A percentile compares a stretch with the other conserved stretches of the same genome.
Conservation (phyloP, 1,140 invertebrate species). For the Drosophila repletoides region DNA sequence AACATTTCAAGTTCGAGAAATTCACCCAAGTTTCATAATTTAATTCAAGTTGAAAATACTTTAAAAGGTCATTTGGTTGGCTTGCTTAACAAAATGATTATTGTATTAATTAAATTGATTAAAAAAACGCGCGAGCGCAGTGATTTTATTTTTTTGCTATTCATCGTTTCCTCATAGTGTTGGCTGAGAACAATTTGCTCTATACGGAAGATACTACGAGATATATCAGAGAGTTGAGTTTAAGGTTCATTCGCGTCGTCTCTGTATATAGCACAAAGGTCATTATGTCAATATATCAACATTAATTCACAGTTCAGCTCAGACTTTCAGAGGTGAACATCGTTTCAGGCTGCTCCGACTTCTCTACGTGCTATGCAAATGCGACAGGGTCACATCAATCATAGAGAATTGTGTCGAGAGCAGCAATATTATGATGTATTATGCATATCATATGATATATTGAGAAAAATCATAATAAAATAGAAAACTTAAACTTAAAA, state of each 20-base stretch:
- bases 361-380: conserved; percentile 17
- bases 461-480: too few relatives aligned
- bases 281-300: conserved; percentile 46
- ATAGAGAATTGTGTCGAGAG: neutral
- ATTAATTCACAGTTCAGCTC: conserved; percentile 16
- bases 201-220: conserved; percentile 37
- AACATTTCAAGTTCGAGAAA: neutral
- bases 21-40: neutral
- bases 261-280: conserved; percentile 41
- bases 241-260: neutral
- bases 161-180: neutral
- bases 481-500: too few relatives aligned
- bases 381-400: conserved; percentile 32
- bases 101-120: neutral
- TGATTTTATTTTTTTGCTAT: neutral
- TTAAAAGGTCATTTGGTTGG: conserved; percentile 37
- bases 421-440: too few relatives aligned
- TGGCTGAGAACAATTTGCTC: conserved; percentile 30
- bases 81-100: conserved; percentile 2
- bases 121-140: neutral
- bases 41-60: conserved; percentile 41
- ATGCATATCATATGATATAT: too few relatives aligned
- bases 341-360: conserved; percentile 3
- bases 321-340: conserved; percentile 19
- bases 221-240: neutral